Base-by-base conservation (phyloP, 2,797 vertebrate genomes). In the Cynopterus sphinx region DNA sequence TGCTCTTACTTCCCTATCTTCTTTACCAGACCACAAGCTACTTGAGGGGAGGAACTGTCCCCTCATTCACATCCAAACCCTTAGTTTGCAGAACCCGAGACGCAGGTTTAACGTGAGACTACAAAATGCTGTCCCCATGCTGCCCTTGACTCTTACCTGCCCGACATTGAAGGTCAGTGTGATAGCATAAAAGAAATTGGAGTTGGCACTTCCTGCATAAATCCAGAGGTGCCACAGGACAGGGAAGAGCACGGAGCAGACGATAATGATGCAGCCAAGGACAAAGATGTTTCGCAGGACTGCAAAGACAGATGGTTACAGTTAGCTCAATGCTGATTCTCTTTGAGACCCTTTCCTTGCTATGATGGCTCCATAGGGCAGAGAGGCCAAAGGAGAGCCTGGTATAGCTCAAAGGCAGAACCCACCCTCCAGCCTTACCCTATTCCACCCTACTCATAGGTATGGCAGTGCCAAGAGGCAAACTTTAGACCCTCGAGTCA, bases 141-240 rank as follows among this genome's bases (percentile, higher is more conserved):
- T 51, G 22, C 83, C 70, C 85, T 1, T 0, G 77, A 89, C 93
- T 97, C 98, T 97, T 87, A 99, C 99, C 99, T 99, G 99, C 8
- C 99, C 99, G 81, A 99, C 98, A 15, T 99, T 99, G 98, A 99
- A 99, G 74, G 99, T 99, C 97, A 99, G 97, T 0, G 99, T 99
- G 98, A 99, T 99, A 98, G 99, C 99, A 49, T 99, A 99, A 98
- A 99, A 99, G 99, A 99, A 99, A 98, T 99, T 99, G 93, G 99
- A 99, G 98, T 99, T 99, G 98, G 99, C 99, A 96, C 99, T 99
- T 98, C 99, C 99, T 7, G 99, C 99, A 13, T 99, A 99, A 98
- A 99, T 99, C 99, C 99, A 99, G 6, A 99, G 99, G 97, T 99
- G 99, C 99, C 99, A 99, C 74, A 99, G 99, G 11, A 99, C 99